These are phyloP conservation scores for Parnassius mnemosyne DNA, from an alignment of 2,888 invertebrate genomes.

Conservation along the genomic window DNA sequence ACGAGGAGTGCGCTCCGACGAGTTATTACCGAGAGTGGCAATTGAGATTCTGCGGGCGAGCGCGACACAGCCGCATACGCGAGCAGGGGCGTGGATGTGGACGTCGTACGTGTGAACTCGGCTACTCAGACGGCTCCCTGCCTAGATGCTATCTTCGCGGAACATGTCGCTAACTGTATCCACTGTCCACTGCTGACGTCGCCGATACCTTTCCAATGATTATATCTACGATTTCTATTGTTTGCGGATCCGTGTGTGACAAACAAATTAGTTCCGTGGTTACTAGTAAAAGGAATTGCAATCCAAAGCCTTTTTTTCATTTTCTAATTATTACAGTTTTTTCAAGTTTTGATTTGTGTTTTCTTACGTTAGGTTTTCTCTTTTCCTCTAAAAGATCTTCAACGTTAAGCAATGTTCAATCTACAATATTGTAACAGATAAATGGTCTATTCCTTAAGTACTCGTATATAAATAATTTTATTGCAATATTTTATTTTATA, in stretches of 20 bases:
- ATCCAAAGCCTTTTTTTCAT: too few relatives aligned
- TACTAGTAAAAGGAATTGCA: too few relatives aligned
- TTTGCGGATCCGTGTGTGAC: background rate
- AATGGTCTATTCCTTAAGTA: too few relatives aligned
- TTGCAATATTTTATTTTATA: too few relatives aligned
- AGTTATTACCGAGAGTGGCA: constrained; percentile 57
- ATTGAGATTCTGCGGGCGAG: constrained; percentile 55
- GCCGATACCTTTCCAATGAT: constrained; percentile 5
- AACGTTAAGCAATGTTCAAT: too few relatives aligned
- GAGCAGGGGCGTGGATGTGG: constrained; percentile 30
- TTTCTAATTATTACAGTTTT: too few relatives aligned
- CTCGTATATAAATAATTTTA: too few relatives aligned
- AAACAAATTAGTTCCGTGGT: constrained; percentile 1
- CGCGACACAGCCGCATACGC: constrained; percentile 36
- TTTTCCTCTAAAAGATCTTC: too few relatives aligned
- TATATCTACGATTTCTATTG: constrained; percentile 3
- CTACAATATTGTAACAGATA: too few relatives aligned
- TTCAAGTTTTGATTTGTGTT: too few relatives aligned
- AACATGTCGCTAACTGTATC: constrained; percentile 27
- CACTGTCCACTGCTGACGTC: constrained; percentile 9
- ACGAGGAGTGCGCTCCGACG: constrained; percentile 38
- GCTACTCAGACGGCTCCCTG: constrained; percentile 3
- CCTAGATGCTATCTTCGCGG: constrained; percentile 18
- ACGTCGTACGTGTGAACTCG: constrained; percentile 31
- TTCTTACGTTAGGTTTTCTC: too few relatives aligned